Base-by-base conservation (phyloP, 2,113 vertebrate genomes). In the Pteropus alecto region DNA sequence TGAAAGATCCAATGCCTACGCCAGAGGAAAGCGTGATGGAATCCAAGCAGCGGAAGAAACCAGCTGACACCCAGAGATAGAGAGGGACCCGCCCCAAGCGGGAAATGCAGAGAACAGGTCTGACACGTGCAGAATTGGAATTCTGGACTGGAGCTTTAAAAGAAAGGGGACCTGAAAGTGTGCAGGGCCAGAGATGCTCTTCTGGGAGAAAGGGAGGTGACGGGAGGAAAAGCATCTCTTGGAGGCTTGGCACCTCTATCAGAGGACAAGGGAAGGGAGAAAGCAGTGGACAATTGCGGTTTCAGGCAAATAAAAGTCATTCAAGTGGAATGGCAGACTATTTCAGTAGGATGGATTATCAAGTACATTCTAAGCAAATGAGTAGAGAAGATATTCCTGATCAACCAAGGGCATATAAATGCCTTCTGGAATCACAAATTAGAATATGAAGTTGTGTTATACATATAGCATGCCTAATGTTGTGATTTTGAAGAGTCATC, bases 401-500 rank as follows among this genome's bases (percentile, higher is more conserved):
- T 33, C 12, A 76, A 85, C 41, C 6, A 60, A 76, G 16, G 85
- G 22, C 15, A 9, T 11, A 13, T 5, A 58, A 7, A 73, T 60
- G 24, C 11, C 26, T 26, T 51, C 51, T 51, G 51, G 51, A 51
- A 51, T 15, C 15, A 5, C 4, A 51, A 51, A 51, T 51, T 51
- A 51, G 51, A 51, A 16, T 51, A 51, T 16, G 51, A 51, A 51
- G 51, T 51, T 51, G 3, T 41, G 28, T 21, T 41, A 9, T 18
- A 14, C 1, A 24, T 1, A 33, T 2, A 38, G 18, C 8, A 60
- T 22, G 33, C 28, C 11, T 1, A 24, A 26, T 2, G 3, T 24
- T 12, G 3, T 24, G 12, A 10, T 13, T 30, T 10, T 24, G 24
- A 43, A 63, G 12, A 14, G 16, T 2, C n/a, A 70, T 67, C n/a